Evolutionary conservation across 2,888 invertebrate species (phyloP).

Genomic region (Eupeodes latifasciatus): DNA sequence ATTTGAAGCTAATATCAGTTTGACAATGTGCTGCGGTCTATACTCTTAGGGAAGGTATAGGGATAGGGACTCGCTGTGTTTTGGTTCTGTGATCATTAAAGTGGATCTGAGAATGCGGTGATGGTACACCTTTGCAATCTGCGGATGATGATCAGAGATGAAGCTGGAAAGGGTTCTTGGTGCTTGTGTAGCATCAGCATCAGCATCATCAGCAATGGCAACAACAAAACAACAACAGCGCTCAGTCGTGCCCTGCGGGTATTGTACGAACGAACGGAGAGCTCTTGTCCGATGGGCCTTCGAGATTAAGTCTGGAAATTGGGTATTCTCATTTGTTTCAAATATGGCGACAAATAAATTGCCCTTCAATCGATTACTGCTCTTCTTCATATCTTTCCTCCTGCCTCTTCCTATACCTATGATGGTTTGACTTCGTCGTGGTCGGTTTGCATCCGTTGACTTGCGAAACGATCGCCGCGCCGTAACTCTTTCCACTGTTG

Average conservation of each 20-base stretch:
- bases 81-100: slow-evolving; percentile 61
- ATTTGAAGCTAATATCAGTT: slow-evolving; percentile 77
- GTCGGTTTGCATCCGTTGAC: slow-evolving; percentile 26
- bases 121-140: slow-evolving; percentile 48
- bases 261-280: slow-evolving; percentile 46
- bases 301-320: slow-evolving; percentile 74
- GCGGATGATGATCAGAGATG: slow-evolving; percentile 46
- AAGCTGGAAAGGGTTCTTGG: slow-evolving; percentile 19
- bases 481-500: slow-evolving; percentile 36
- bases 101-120: slow-evolving; percentile 50
- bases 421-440: background rate
- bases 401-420: slow-evolving; percentile 10
- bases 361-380: slow-evolving; percentile 77
- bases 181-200: background rate
- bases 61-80: background rate
- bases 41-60: background rate
- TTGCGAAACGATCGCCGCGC: slow-evolving; percentile 32
- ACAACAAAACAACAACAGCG: no score
- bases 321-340: slow-evolving; percentile 79
- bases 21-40: slow-evolving; percentile 64
- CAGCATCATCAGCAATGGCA: background rate
- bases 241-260: slow-evolving; percentile 45
- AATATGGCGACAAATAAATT: slow-evolving; percentile 79
- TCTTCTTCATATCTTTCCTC: slow-evolving; percentile 48
- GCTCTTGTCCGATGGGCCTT: slow-evolving; percentile 70